A percentile compares a stretch with the other conserved stretches of the same genome.
These are phyloP conservation scores for Troides aeacus DNA, from an alignment of 2,888 invertebrate species.

Conservation along the genomic window DNA sequence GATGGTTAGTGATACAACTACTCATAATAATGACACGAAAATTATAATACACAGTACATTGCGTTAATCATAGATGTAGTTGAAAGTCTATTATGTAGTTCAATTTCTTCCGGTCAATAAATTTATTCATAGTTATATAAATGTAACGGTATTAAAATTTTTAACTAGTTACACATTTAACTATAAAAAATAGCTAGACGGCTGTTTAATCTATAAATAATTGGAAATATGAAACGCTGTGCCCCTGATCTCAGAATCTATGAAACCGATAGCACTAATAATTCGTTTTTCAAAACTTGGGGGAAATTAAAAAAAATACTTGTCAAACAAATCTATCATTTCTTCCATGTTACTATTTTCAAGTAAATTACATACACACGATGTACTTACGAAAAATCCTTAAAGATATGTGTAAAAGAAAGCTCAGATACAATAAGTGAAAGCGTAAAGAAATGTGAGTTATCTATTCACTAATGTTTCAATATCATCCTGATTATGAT, in stretches of 20 bases:
- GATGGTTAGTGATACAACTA: too few species aligned
- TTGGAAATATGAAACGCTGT: background rate
- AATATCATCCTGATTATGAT: background rate
- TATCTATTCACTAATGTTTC: background rate
- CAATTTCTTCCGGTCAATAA: too few species aligned
- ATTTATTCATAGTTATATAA: too few species aligned
- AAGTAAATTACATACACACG: background rate
- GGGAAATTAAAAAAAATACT: background rate
- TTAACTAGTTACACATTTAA: too few species aligned
- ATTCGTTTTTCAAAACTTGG: background rate
- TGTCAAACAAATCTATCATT: background rate
- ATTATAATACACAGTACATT: too few species aligned
- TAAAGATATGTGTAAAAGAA: conserved; percentile 1
- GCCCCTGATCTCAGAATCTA: background rate
- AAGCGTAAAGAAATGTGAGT: background rate
- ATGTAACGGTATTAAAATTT: too few species aligned
- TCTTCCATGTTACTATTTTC: background rate
- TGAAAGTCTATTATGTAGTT: too few species aligned
- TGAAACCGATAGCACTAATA: background rate
- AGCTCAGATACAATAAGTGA: background rate
- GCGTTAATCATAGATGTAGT: too few species aligned
- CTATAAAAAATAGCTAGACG: too few species aligned
- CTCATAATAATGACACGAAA: too few species aligned
- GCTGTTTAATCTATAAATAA: background rate
- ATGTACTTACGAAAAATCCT: conserved; percentile 4